Percentiles rank a stretch among this genome's conserved stretches.
Evolutionary conservation across 2,797 vertebrate genomes (phyloP).

Genomic region (Pseudotriccus pelzelni): DNA sequence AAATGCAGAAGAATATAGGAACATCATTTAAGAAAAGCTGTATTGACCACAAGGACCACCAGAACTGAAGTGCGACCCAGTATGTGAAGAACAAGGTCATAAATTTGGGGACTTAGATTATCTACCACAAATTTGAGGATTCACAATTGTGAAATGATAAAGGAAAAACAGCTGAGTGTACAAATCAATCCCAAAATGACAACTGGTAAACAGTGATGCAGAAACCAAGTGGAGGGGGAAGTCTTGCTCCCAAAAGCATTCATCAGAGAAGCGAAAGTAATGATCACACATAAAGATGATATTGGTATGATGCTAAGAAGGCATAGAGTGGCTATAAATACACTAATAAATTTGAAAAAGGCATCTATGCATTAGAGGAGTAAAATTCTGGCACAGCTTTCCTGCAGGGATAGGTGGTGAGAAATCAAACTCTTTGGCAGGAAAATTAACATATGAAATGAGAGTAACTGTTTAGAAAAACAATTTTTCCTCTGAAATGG

Average conservation of each 20-base stretch:
- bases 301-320: background rate
- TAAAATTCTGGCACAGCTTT: background rate
- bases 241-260: background rate
- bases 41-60: background rate
- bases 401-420: background rate
- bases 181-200: constrained; percentile 23
- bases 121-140: background rate
- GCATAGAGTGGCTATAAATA: background rate
- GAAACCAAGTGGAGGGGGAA: background rate
- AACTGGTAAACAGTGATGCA: constrained; percentile 9
- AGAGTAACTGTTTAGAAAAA: background rate
- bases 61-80: background rate
- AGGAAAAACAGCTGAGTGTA: constrained; percentile 31
- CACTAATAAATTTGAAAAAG: background rate
- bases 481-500: background rate
- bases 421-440: background rate
- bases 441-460: background rate
- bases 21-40: background rate
- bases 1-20: background rate
- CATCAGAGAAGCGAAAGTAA: background rate
- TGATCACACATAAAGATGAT: background rate
- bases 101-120: background rate
- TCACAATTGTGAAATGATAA: background rate
- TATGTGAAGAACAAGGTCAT: background rate
- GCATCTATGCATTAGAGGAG: background rate